These are phyloP conservation scores for Bujurquina vittata DNA, from an alignment of 2,113 vertebrate genomes.

Conservation along the genomic window DNA sequence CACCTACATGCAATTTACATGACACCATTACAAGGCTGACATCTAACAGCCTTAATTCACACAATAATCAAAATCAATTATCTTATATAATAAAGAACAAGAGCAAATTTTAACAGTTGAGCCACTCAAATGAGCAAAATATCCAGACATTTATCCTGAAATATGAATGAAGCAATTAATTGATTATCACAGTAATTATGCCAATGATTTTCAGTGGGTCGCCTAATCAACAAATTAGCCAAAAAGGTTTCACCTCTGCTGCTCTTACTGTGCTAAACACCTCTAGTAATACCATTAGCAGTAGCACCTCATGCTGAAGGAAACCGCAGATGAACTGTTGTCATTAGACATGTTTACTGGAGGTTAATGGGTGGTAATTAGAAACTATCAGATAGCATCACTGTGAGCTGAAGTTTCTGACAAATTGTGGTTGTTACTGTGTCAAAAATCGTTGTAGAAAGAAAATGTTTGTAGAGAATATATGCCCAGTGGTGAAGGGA, in stretches of 20 bases:
- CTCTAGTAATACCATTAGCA: background rate
- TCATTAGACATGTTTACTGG: slow-evolving; percentile 7
- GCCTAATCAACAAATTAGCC: background rate
- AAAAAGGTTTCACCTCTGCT: slow-evolving; percentile 11
- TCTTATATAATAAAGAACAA: background rate
- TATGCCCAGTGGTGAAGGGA: slow-evolving; percentile 12
- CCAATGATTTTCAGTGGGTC: background rate
- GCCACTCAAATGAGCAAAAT: background rate
- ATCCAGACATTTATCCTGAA: background rate
- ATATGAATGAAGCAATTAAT: background rate
- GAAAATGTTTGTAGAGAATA: background rate
- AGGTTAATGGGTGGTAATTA: slow-evolving; percentile 29
- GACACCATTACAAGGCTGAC: background rate
- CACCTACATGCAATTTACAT: background rate
- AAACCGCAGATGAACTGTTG: slow-evolving; percentile 18
- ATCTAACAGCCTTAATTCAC: background rate
- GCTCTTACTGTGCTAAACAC: background rate
- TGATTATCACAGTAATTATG: background rate
- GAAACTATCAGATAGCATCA: slow-evolving; percentile 1
- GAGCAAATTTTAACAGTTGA: background rate
- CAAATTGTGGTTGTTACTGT: background rate
- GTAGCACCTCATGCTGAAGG: background rate
- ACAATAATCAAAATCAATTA: background rate
- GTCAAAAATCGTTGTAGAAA: background rate
- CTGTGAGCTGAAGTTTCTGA: slow-evolving; percentile 7